Base-by-base conservation (phyloP, 2,888 invertebrate species). In the Scaeva pyrastri region DNA sequence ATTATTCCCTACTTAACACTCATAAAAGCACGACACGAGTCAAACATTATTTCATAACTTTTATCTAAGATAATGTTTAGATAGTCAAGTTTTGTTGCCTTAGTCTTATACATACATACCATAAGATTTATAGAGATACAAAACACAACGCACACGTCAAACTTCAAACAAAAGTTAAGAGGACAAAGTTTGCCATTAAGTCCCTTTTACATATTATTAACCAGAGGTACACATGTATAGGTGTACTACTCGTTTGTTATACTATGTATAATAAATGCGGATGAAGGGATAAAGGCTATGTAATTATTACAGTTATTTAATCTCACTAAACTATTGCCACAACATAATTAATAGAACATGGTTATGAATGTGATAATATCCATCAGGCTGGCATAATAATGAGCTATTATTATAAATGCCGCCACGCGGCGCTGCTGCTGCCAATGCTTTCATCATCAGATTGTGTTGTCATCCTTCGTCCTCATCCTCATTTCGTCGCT, bases 261-360 rank as follows among this genome's bases (percentile, higher is more conserved):
- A 8, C 31, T 7, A 8, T 31, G 31, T 31, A 31, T 31, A 31
- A 8, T 31, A 26, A 6, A 52, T 55, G 36, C 16, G 43, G 55
- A 41, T 55, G 14, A 60, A 55, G 6, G 72, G 81, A 81, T 85
- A 76, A 85, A 31, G 76, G 70, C 36, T 48, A 50, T 66, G 81
- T 77, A 73, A 85, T 85, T 85, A 85, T 85, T 77, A 73, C 81
- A 76, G 72, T 73, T 70, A 80, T 72, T 85, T 85, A 85, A 85
- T 76, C 85, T 81, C 76, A 72, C 72, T 76, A 85, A 85, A 81
- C 85, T 85, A 85, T 85, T 81, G 56, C 76, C 76, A 72, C 68
- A 85, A 68, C 81, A 81, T 81, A 85, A 85, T 85, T 85, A 85
- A 81, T 77, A 81, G 68, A 56, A 73, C 76, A 73, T 81, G 81